phyloP scores from a whole-genome alignment of 2,113 vertebrate species.

The Halichoeres trimaculatus region DNA sequence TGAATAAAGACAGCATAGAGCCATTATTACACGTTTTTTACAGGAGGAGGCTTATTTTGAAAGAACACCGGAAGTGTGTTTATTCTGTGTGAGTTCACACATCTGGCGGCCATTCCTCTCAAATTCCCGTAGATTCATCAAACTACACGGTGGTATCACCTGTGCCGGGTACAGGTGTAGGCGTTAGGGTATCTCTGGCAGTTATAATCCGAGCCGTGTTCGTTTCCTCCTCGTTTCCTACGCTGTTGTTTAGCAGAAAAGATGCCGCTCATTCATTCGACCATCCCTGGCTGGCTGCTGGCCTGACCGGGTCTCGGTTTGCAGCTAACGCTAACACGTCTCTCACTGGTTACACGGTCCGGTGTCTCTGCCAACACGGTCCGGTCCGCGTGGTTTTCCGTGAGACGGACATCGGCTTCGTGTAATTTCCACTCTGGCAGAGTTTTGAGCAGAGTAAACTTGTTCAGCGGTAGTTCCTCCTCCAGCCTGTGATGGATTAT shows the following conservation, averaged over 20 bases:
- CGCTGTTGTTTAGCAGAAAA: not conserved
- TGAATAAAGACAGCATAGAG: too few relatives aligned
- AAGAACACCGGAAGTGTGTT: not conserved
- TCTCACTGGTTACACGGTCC: not conserved
- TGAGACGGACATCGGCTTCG: too few relatives aligned
- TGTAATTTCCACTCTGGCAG: too few relatives aligned
- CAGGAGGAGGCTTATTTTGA: not conserved
- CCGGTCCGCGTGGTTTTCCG: not conserved
- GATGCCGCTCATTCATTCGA: slow-evolving; percentile 52
- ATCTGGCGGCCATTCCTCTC: not conserved
- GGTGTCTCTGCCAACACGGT: not conserved
- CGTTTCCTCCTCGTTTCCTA: not conserved
- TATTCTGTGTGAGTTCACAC: not conserved
- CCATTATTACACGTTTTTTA: too few relatives aligned
- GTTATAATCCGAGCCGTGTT: not conserved
- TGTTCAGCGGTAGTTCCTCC: not conserved
- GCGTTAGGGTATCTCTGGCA: not conserved
- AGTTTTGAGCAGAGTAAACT: too few relatives aligned
- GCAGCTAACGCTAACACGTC: not conserved
- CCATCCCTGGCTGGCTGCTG: slow-evolving; percentile 43
- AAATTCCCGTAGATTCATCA: not conserved
- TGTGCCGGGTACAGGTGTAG: not conserved
- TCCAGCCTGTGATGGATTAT: slow-evolving; percentile 78
- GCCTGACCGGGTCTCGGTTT: not conserved
- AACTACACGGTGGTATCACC: not conserved